Conservation (phyloP, 1,140 invertebrate genomes). For the Diploscapter pachys region DNA sequence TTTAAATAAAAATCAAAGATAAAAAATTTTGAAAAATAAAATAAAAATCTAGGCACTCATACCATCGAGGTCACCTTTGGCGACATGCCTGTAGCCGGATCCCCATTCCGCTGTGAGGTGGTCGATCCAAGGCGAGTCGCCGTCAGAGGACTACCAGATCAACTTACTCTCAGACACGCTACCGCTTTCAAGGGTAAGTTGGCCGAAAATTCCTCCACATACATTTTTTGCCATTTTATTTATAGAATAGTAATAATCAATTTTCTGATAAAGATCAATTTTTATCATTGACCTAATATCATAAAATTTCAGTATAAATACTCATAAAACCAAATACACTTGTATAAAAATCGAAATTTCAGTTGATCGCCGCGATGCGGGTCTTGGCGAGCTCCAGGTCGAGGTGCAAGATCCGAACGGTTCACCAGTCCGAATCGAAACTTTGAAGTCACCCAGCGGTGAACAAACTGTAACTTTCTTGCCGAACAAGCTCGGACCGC, state of each 20-base stretch:
- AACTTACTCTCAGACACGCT: slow-evolving; percentile 59
- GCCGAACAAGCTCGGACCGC: slow-evolving; percentile 80
- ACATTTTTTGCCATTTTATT: no score
- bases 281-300: no score
- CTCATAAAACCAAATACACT: no score
- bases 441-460: slow-evolving; percentile 72
- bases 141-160: slow-evolving; percentile 61
- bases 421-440: slow-evolving; percentile 73
- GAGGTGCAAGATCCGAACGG: slow-evolving; percentile 31
- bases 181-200: slow-evolving; percentile 38
- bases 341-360: background rate
- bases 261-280: no score
- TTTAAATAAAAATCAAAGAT: no score
- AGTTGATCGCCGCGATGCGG: slow-evolving; percentile 47
- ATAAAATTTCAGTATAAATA: no score
- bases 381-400: slow-evolving; percentile 31
- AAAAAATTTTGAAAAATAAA: background rate
- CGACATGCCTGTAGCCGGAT: slow-evolving; percentile 83
- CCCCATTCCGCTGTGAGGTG: slow-evolving; percentile 89
- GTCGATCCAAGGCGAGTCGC: slow-evolving; percentile 76
- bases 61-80: slow-evolving; percentile 84
- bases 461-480: slow-evolving; percentile 76
- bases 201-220: no score
- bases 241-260: no score
- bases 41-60: slow-evolving; percentile 67